Conservation (phyloP, 2,888 invertebrate genomes). For the Tetanocera ferruginea region DNA sequence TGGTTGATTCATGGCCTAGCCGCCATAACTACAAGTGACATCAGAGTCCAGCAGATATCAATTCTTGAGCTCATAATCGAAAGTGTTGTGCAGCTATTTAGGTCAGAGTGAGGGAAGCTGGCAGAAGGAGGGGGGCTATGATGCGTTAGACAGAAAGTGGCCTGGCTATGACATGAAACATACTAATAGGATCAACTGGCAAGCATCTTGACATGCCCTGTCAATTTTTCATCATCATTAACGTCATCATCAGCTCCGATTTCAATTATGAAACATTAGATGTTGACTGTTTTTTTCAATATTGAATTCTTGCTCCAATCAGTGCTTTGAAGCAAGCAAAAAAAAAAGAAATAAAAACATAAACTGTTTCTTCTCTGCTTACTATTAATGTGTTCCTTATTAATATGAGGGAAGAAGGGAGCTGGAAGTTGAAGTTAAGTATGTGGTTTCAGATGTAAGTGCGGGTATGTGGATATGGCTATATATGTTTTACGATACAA, state of each 20-base stretch:
- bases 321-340: too few species aligned
- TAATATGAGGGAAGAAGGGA: too few species aligned
- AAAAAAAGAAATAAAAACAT: too few species aligned
- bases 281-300: not conserved
- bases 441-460: too few species aligned
- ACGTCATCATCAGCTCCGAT: constrained; percentile 23
- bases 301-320: too few species aligned
- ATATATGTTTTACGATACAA: too few species aligned
- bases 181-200: constrained; percentile 32
- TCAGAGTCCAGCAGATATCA: not conserved
- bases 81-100: constrained; percentile 1
- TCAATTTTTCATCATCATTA: constrained; percentile 28
- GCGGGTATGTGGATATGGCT: too few species aligned
- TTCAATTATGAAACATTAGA: constrained; percentile 37
- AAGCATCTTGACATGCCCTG: constrained; percentile 21
- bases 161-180: not conserved
- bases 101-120: not conserved
- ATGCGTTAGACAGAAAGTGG: not conserved
- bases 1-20: not conserved
- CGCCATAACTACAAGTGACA: constrained; percentile 13
- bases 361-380: too few species aligned
- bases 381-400: too few species aligned
- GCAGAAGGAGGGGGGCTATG: not conserved
- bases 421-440: too few species aligned
- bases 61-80: not conserved